These are phyloP conservation scores for Bettongia penicillata DNA, from an alignment of 2,113 vertebrate species.

Conservation along the genomic window DNA sequence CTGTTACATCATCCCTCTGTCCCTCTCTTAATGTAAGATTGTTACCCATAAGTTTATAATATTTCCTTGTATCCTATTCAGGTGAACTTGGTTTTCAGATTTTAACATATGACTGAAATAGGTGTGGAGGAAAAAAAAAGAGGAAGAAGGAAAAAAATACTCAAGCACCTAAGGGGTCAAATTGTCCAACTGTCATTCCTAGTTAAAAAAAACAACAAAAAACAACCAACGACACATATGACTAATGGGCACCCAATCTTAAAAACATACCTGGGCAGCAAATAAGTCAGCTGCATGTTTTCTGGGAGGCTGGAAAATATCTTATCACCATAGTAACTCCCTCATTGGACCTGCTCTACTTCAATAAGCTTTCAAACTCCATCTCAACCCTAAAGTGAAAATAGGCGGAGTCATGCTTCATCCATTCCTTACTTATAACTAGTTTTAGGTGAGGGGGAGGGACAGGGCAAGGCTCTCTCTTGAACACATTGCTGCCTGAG, in stretches of 20 bases:
- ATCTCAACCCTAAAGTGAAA: conserved; percentile 74
- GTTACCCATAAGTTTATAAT: background rate
- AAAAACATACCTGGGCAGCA: conserved; percentile 43
- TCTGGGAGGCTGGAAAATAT: conserved; percentile 66
- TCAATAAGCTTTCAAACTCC: conserved; percentile 71
- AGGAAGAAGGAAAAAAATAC: background rate
- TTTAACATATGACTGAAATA: conserved; percentile 12
- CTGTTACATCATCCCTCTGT: conserved; percentile 46
- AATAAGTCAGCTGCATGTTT: conserved; percentile 65
- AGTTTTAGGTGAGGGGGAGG: conserved; percentile 66
- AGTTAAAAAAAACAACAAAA: background rate
- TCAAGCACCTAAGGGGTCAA: background rate
- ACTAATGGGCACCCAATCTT: conserved; percentile 9
- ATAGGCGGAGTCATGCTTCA: conserved; percentile 81
- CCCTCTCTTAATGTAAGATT: background rate
- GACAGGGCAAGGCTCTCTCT: conserved; percentile 70
- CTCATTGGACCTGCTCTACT: conserved; percentile 63
- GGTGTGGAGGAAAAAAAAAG: background rate
- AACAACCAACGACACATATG: background rate
- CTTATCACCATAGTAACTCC: conserved; percentile 68
- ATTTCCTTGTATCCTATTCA: conserved; percentile 49
- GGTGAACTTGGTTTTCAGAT: conserved; percentile 26
- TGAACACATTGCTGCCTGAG: conserved; percentile 37
- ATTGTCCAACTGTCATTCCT: background rate
- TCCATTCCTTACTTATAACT: conserved; percentile 81